Percentiles rank a stretch among this genome's conserved stretches.
These are phyloP conservation scores for Dicyrtoma fusca DNA, from an alignment of 2,888 invertebrate genomes.

Conservation along the genomic window DNA sequence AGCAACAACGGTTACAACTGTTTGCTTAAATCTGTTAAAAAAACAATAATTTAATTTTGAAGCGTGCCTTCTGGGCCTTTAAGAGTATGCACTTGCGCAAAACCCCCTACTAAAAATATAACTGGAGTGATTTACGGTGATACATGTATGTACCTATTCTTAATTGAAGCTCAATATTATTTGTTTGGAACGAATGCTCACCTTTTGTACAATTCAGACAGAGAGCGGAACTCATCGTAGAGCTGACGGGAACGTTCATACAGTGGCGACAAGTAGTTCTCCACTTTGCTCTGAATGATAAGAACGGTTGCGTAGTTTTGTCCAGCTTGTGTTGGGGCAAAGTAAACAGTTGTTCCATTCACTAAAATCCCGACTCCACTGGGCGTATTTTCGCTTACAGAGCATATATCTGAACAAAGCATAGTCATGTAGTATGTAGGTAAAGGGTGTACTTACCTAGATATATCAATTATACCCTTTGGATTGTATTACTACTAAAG, in stretches of 20 bases:
- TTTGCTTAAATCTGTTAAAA: slow-evolving; percentile 39
- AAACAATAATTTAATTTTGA: too few relatives aligned
- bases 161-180: not conserved
- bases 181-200: not conserved
- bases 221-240: slow-evolving; percentile 37
- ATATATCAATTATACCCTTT: too few relatives aligned
- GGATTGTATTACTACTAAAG: too few relatives aligned
- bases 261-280: slow-evolving; percentile 41
- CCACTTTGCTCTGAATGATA: slow-evolving; percentile 33
- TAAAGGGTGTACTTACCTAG: too few relatives aligned
- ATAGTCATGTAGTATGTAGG: not conserved
- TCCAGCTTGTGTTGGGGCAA: slow-evolving; percentile 34
- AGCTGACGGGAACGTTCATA: slow-evolving; percentile 37
- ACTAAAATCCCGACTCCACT: slow-evolving; percentile 39
- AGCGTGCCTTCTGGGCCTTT: too few relatives aligned
- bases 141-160: not conserved
- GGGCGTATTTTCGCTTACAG: slow-evolving; percentile 13
- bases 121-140: not conserved
- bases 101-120: not conserved
- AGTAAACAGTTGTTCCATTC: slow-evolving; percentile 34
- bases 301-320: slow-evolving; percentile 18
- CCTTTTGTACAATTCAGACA: slow-evolving; percentile 37
- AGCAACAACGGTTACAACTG: slow-evolving; percentile 21
- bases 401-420: slow-evolving; percentile 26
- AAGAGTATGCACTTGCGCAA: too few relatives aligned